These are phyloP conservation scores for Seira ritae DNA, from an alignment of 2,888 invertebrate species.

Conservation along the genomic window DNA sequence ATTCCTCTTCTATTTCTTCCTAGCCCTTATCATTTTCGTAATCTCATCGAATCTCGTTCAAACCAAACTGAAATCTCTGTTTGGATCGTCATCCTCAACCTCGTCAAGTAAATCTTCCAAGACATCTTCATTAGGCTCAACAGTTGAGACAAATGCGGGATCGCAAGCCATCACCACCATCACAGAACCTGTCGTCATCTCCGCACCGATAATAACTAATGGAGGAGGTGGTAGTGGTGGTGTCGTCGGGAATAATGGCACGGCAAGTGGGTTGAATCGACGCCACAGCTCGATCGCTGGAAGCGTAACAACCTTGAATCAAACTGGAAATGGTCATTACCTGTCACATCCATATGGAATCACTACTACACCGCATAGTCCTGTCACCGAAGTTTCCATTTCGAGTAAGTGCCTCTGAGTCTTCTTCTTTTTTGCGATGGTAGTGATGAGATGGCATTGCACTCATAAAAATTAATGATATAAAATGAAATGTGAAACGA, in stretches of 20 bases:
- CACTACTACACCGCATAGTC: slow-evolving; percentile 47
- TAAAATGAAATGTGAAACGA: too few species aligned
- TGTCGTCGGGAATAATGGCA: background rate
- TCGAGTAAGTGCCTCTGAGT: slow-evolving; percentile 54
- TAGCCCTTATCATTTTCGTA: slow-evolving; percentile 74
- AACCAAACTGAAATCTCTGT: slow-evolving; percentile 45
- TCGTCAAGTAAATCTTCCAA: slow-evolving; percentile 63
- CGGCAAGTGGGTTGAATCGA: slow-evolving; percentile 30
- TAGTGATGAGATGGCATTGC: background rate
- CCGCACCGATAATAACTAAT: slow-evolving; percentile 54
- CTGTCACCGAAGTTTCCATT: slow-evolving; percentile 65
- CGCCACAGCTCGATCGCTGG: slow-evolving; percentile 45
- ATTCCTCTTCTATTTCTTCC: slow-evolving; percentile 70
- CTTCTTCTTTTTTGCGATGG: background rate
- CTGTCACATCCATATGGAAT: slow-evolving; percentile 49
- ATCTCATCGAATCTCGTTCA: slow-evolving; percentile 66
- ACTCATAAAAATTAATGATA: background rate
- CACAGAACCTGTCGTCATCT: slow-evolving; percentile 39
- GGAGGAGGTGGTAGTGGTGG: background rate
- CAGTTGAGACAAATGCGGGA: slow-evolving; percentile 54
- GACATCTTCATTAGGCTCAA: slow-evolving; percentile 61
- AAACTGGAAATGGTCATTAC: slow-evolving; percentile 56
- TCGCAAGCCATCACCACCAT: background rate
- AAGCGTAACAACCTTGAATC: slow-evolving; percentile 48
- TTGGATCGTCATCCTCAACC: slow-evolving; percentile 34